Conservation (phyloP, 1,140 invertebrate genomes). For the Aleiodes sp. region DNA sequence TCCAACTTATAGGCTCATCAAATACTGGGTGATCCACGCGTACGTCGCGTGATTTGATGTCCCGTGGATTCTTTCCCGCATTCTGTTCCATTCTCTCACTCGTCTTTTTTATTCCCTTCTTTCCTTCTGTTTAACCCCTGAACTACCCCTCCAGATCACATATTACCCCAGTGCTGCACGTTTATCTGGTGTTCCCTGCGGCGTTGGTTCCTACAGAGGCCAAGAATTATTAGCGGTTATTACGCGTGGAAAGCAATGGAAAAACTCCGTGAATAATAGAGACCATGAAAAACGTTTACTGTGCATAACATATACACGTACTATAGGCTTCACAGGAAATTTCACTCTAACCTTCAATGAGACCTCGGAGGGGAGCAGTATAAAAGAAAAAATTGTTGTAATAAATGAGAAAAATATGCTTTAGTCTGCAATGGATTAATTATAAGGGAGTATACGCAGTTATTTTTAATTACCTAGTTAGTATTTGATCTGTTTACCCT, state of each 20-base stretch:
- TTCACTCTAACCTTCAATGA: not conserved
- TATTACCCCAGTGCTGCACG: conserved; percentile 20
- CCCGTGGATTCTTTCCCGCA: not conserved
- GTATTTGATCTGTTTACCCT: no score
- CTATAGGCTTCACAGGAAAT: not conserved
- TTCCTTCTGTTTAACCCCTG: conserved; percentile 27
- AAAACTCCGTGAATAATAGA: conserved; percentile 5
- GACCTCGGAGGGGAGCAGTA: not conserved
- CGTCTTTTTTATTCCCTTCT: conserved; percentile 4
- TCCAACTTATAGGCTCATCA: not conserved
- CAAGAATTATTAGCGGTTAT: conserved; percentile 43
- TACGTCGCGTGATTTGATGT: not conserved
- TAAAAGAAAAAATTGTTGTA: no score
- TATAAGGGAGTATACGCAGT: no score
- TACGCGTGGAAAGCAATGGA: conserved; percentile 34
- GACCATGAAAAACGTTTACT: no score
- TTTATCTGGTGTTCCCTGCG: conserved; percentile 28
- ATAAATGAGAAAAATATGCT: no score
- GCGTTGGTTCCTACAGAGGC: conserved; percentile 19
- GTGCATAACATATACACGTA: not conserved
- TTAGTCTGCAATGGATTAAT: no score
- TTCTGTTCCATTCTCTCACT: not conserved
- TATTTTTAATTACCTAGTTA: no score
- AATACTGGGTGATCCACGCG: not conserved
- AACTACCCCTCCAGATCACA: not conserved